These are phyloP conservation scores for Ecdyonurus torrentis DNA, from an alignment of 2,888 invertebrate genomes.

Conservation along the genomic window DNA sequence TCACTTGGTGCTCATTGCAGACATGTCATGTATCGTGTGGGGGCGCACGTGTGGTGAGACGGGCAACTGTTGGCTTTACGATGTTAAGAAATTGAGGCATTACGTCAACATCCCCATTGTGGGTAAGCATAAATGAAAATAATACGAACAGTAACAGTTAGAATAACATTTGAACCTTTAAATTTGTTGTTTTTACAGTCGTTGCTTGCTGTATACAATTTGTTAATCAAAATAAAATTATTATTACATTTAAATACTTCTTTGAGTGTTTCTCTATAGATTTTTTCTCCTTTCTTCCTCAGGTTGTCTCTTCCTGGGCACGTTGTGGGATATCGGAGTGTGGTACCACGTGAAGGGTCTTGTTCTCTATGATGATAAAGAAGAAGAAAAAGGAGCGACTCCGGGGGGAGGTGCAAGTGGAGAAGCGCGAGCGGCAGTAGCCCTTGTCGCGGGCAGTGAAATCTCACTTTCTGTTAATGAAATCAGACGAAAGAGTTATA, in stretches of 20 bases:
- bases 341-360: conserved; percentile 21
- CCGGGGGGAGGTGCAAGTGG: not conserved
- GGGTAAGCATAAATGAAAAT: too few relatives aligned
- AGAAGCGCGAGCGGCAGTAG: not conserved
- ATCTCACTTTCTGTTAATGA: not conserved
- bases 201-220: too few relatives aligned
- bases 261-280: conserved; percentile 5
- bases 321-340: conserved; percentile 21
- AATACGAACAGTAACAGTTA: too few relatives aligned
- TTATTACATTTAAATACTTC: too few relatives aligned
- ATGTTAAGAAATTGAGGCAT: conserved; percentile 19
- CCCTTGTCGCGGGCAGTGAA: not conserved
- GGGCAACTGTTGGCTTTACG: conserved; percentile 26
- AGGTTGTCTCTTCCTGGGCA: conserved; percentile 21
- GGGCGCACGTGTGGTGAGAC: conserved; percentile 21
- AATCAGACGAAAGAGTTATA: not conserved
- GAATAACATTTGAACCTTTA: too few relatives aligned
- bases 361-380: conserved; percentile 20
- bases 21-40: conserved; percentile 25
- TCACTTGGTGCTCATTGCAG: conserved; percentile 12
- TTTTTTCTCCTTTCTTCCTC: too few relatives aligned
- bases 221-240: too few relatives aligned
- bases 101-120: conserved; percentile 18
- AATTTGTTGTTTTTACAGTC: too few relatives aligned
- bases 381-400: conserved; percentile 12